Percentiles rank a stretch among this genome's conserved stretches.
These are phyloP conservation scores for Campoplex nolae DNA, from an alignment of 2,888 invertebrate genomes.

Conservation along the genomic window DNA sequence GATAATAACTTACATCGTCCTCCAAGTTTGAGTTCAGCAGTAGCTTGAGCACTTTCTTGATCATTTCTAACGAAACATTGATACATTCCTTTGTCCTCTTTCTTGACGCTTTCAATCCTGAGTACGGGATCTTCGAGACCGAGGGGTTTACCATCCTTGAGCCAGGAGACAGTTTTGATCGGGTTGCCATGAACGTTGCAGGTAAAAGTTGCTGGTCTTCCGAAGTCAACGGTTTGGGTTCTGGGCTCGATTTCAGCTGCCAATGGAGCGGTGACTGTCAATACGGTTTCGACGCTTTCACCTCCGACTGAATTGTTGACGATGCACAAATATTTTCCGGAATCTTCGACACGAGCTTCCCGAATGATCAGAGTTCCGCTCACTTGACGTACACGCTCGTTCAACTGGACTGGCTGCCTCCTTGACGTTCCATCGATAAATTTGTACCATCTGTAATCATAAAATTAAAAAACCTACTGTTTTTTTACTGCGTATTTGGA, in stretches of 20 bases:
- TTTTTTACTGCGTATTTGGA: constrained; percentile 10
- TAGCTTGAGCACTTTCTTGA: constrained; percentile 96
- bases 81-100: constrained; percentile 98
- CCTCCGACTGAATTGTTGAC: constrained; percentile 98
- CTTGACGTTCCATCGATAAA: constrained; percentile 94
- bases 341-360: constrained; percentile 96
- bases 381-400: constrained; percentile 96
- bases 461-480: constrained; percentile 55
- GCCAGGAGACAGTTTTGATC: constrained; percentile 95
- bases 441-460: constrained; percentile 96
- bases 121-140: constrained; percentile 93
- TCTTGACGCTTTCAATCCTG: constrained; percentile 95
- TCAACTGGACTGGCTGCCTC: constrained; percentile 95
- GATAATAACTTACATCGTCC: constrained; percentile 90
- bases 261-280: constrained; percentile 96
- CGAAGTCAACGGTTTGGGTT: constrained; percentile 96
- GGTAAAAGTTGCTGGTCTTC: constrained; percentile 95
- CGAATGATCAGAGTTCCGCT: constrained; percentile 97
- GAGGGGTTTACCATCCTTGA: constrained; percentile 95
- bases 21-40: constrained; percentile 96
- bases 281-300: constrained; percentile 95
- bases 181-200: constrained; percentile 97
- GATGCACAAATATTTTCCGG: constrained; percentile 97
- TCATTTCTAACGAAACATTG: constrained; percentile 98
- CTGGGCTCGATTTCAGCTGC: constrained; percentile 95